These are phyloP conservation scores for Psephotus haematonotus DNA, from an alignment of 2,113 vertebrate species.

Conservation along the genomic window DNA sequence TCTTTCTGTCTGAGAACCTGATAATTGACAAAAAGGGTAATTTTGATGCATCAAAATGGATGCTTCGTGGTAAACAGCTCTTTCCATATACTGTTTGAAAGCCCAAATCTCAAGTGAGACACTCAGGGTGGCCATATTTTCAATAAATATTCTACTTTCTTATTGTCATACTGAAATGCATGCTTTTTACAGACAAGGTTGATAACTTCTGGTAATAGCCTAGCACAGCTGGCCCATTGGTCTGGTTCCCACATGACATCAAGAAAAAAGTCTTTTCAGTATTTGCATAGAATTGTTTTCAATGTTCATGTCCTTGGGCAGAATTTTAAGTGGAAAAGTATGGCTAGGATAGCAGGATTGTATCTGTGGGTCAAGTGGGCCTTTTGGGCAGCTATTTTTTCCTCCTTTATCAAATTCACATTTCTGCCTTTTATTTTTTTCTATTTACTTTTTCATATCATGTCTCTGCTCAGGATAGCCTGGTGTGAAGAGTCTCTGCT, in stretches of 20 bases:
- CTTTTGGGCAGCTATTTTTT: background rate
- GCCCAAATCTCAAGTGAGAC: background rate
- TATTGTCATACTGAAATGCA: background rate
- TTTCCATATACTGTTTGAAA: background rate
- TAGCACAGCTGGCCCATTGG: background rate
- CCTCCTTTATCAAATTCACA: fast-evolving
- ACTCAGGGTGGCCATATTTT: background rate
- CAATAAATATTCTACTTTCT: background rate
- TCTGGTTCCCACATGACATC: background rate
- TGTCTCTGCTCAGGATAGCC: background rate
- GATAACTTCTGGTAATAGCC: background rate
- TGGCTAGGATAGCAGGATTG: background rate
- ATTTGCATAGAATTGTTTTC: background rate
- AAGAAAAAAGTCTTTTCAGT: background rate
- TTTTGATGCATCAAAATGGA: background rate
- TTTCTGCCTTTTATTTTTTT: background rate
- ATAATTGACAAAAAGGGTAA: background rate
- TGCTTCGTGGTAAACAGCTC: background rate
- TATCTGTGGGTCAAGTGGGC: fast-evolving
- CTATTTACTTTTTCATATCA: background rate
- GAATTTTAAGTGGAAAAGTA: background rate
- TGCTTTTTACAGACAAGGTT: background rate
- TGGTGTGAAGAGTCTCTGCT: background rate
- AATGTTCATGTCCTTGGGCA: background rate
- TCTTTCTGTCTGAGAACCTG: background rate